A percentile compares a stretch with the other conserved stretches of the same genome.
Evolutionary conservation across 2,113 vertebrate species (phyloP).

Genomic region (Barbus barbus): DNA sequence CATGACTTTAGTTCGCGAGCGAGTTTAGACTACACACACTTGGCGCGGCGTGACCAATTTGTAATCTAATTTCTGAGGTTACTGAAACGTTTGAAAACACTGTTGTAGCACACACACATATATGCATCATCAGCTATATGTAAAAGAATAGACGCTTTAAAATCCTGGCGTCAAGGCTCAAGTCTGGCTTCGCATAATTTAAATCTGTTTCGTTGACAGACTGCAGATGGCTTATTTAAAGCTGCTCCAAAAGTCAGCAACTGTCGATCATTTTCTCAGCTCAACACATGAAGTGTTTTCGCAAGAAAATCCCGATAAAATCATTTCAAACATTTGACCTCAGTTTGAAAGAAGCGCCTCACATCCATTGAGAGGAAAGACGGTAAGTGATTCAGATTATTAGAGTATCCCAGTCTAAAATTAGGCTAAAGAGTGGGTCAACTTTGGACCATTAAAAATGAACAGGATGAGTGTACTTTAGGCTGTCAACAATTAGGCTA

Average conservation of each 20-base stretch:
- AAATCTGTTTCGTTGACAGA: not conserved
- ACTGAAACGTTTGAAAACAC: not conserved
- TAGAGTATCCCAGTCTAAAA: not conserved
- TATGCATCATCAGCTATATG: not conserved
- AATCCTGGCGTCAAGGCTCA: not conserved
- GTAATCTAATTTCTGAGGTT: not conserved
- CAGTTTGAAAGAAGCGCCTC: slow-evolving; percentile 6
- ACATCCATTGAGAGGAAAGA: slow-evolving; percentile 1
- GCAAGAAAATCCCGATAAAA: slow-evolving; percentile 15
- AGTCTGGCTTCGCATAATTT: not conserved
- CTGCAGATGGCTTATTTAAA: slow-evolving; percentile 17
- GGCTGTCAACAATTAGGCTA: not conserved
- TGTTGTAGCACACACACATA: not conserved
- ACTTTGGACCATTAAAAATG: not conserved
- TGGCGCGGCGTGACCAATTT: not conserved
- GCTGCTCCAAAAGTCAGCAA: not conserved
- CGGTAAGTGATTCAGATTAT: not conserved
- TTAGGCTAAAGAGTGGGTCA: not conserved
- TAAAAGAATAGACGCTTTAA: not conserved
- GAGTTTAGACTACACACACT: no score
- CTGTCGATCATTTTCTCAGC: slow-evolving; percentile 22
- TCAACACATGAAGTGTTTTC: slow-evolving; percentile 1
- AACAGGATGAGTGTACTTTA: not conserved
- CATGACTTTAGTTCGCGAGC: no score
- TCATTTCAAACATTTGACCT: slow-evolving; percentile 6